A percentile compares a stretch with the other conserved stretches of the same genome.
Evolutionary conservation across 2,113 vertebrate genomes (phyloP).

Genomic region (Rhizomys pruinosus): DNA sequence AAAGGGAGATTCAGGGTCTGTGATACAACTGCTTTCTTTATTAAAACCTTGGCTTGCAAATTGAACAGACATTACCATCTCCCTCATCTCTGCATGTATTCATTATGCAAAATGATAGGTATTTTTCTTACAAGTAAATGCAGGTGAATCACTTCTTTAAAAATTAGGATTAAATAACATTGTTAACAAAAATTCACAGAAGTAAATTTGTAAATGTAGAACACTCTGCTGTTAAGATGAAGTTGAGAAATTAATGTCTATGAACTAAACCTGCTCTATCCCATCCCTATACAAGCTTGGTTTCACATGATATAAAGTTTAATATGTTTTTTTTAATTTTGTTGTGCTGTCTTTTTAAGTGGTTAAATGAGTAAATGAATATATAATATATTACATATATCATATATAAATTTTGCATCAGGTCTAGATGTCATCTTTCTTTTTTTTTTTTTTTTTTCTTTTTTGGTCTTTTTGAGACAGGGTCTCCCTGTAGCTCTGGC

Average conservation of each 20-base stretch:
- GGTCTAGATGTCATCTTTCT: too few relatives aligned
- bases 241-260: neutral
- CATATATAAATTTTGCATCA: neutral
- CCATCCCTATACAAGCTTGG: neutral
- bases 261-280: neutral
- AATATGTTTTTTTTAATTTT: neutral
- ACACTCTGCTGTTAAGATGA: neutral
- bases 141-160: neutral
- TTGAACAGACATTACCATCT: conserved; percentile 6
- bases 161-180: neutral
- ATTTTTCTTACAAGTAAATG: neutral
- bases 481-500: too few relatives aligned
- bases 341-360: neutral
- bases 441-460: too few relatives aligned
- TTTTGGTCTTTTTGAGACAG: too few relatives aligned
- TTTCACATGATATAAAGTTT: neutral
- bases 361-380: neutral
- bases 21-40: conserved; percentile 1
- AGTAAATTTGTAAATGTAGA: neutral
- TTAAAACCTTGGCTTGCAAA: neutral
- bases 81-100: neutral
- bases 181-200: neutral
- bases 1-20: conserved; percentile 1
- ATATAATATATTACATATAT: too few relatives aligned
- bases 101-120: neutral